Conservation (phyloP, 2,888 invertebrate species). For the Lissocephala sabroskyi region DNA sequence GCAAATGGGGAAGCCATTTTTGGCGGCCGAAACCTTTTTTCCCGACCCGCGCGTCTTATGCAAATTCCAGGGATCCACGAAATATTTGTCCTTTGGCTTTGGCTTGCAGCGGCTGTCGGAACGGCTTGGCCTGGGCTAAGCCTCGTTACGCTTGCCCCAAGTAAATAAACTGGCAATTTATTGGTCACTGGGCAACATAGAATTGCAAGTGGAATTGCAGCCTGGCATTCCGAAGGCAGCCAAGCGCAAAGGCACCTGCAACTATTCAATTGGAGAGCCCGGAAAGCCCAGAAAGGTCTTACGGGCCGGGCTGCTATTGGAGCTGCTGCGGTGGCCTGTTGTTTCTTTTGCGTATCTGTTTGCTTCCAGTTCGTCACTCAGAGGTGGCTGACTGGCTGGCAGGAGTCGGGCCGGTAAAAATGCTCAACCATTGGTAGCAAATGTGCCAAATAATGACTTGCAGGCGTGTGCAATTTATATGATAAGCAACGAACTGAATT, state of each 20-base stretch:
- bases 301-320: slow-evolving; percentile 7
- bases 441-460: slow-evolving; percentile 67
- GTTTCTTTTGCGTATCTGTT: slow-evolving; percentile 34
- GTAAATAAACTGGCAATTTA: slow-evolving; percentile 26
- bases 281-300: no score
- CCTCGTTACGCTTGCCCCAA: no score
- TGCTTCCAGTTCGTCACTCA: slow-evolving; percentile 58
- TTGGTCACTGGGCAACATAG: slow-evolving; percentile 20
- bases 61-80: slow-evolving; percentile 10
- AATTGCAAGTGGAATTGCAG: slow-evolving; percentile 22
- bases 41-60: background rate
- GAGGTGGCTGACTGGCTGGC: background rate
- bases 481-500: slow-evolving; percentile 66
- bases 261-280: no score
- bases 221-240: slow-evolving; percentile 39
- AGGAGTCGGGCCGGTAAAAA: slow-evolving; percentile 22
- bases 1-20: background rate
- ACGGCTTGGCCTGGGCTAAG: no score
- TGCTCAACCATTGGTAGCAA: slow-evolving; percentile 64
- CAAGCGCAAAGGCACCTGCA: slow-evolving; percentile 43
- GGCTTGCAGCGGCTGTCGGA: background rate
- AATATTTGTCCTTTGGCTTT: background rate
- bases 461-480: slow-evolving; percentile 67
- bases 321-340: slow-evolving; percentile 16
- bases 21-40: no score